These are phyloP conservation scores for Linnaemya vulpina DNA, from an alignment of 2,888 invertebrate genomes.

Conservation along the genomic window DNA sequence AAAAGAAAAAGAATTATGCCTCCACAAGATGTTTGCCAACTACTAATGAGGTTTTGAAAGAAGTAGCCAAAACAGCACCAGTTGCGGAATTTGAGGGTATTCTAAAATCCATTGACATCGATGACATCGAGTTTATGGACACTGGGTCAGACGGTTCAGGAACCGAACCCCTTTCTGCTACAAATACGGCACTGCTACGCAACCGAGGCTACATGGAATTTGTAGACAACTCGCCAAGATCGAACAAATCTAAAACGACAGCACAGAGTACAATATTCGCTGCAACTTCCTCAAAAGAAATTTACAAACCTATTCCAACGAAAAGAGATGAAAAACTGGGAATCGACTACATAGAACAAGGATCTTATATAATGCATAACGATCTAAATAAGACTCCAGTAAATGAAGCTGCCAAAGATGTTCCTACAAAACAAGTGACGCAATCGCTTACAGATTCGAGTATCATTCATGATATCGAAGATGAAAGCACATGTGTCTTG, in stretches of 20 bases:
- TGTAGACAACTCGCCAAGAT: conserved; percentile 82
- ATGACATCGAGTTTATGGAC: conserved; percentile 93
- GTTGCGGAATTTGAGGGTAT: conserved; percentile 82
- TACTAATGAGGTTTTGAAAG: conserved; percentile 75
- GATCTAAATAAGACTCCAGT: conserved; percentile 82
- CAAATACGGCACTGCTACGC: conserved; percentile 84
- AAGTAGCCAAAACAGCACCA: conserved; percentile 77
- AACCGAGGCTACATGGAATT: conserved; percentile 88
- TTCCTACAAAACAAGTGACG: conserved; percentile 74
- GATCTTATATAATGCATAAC: conserved; percentile 81
- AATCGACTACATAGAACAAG: conserved; percentile 85
- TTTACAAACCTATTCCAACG: conserved; percentile 63
- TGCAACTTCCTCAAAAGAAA: conserved; percentile 11
- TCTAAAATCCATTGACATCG: conserved; percentile 85
- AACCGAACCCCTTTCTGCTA: conserved; percentile 86
- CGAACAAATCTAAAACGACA: conserved; percentile 27
- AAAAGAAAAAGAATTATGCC: conserved; percentile 75
- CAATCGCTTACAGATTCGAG: conserved; percentile 79
- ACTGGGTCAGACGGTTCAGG: conserved; percentile 92
- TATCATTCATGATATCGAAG: conserved; percentile 84
- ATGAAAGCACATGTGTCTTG: conserved; percentile 85
- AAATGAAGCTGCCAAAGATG: conserved; percentile 79
- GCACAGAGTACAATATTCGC: conserved; percentile 11
- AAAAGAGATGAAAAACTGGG: conserved; percentile 83
- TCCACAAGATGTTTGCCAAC: conserved; percentile 79